Percentiles rank a stretch among this genome's conserved stretches.
Evolutionary conservation across 2,888 invertebrate species (phyloP).

Genomic region (Andrena trimmerana): DNA sequence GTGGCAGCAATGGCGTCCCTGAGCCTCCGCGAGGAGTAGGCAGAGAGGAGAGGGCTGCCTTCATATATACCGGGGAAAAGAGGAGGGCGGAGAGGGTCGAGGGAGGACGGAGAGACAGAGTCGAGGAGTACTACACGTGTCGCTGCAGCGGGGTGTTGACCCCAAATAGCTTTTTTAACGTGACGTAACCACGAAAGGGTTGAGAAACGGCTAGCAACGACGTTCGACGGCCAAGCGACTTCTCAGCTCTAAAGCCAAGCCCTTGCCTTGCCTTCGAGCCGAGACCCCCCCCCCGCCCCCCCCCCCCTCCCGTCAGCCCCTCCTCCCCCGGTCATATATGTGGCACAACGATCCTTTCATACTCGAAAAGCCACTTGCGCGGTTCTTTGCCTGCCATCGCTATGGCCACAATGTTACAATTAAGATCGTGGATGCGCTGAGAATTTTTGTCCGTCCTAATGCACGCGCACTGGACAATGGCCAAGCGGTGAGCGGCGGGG

Average conservation of each 20-base stretch:
- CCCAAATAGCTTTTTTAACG: conserved; percentile 84
- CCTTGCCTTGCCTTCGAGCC: conserved; percentile 57
- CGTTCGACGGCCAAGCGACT: conserved; percentile 67
- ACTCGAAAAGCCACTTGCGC: conserved; percentile 73
- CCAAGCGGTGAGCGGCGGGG: too few relatives aligned
- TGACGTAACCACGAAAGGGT: conserved; percentile 83
- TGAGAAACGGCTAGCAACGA: conserved; percentile 78
- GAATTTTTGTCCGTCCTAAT: conserved; percentile 20
- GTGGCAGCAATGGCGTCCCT: conserved; percentile 72
- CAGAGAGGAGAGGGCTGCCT: conserved; percentile 66
- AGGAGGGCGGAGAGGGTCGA: conserved; percentile 66
- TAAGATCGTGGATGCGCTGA: conserved; percentile 52
- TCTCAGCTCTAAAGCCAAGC: conserved; percentile 61
- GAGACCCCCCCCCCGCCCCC: neutral
- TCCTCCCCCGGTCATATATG: conserved; percentile 70
- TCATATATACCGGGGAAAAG: conserved; percentile 58
- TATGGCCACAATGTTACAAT: conserved; percentile 59
- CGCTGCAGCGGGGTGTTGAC: conserved; percentile 87
- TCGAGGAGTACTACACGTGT: conserved; percentile 85
- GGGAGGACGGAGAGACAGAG: conserved; percentile 69
- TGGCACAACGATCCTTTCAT: conserved; percentile 79
- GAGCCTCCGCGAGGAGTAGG: conserved; percentile 60
- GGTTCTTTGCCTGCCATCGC: conserved; percentile 44
- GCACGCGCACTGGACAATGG: too few relatives aligned
- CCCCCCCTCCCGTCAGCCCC: conserved; percentile 49